Evolutionary conservation across 37 sponge, comb jelly and placozoan species (phyloP).

Genomic region (Hexactinellida sp.): DNA sequence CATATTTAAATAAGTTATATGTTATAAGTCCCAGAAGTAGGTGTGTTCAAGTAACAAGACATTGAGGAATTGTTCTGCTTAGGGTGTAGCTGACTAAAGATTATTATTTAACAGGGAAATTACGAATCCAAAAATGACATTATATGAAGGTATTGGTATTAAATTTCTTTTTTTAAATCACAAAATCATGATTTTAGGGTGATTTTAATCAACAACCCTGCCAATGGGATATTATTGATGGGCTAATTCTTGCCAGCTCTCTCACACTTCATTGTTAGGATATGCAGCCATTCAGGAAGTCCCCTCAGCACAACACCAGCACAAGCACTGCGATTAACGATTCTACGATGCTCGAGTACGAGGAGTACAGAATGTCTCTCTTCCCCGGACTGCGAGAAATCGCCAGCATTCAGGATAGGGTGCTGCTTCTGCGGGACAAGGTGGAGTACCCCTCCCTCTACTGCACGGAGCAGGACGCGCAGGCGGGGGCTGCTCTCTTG

Average conservation of each 20-base stretch:
- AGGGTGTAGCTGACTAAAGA: neutral
- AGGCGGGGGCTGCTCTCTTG: neutral
- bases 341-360: neutral
- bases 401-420: neutral
- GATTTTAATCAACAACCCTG: too few relatives aligned
- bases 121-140: neutral
- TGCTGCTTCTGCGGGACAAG: neutral
- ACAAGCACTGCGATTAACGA: neutral
- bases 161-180: neutral
- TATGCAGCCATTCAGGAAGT: neutral
- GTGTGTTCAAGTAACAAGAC: neutral
- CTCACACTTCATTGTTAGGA: too few relatives aligned
- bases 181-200: neutral
- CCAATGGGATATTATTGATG: too few relatives aligned
- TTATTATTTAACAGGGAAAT: neutral
- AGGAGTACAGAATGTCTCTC: neutral
- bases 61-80: neutral
- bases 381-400: neutral
- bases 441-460: neutral
- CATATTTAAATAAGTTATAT: neutral
- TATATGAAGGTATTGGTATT: neutral
- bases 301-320: constrained; percentile 2
- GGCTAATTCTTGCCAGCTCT: too few relatives aligned
- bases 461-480: neutral
- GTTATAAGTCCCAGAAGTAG: neutral